A percentile compares a stretch with the other conserved stretches of the same genome.
phyloP scores from a whole-genome alignment of 1,140 invertebrate species.

The Arctopsyche grandis region DNA sequence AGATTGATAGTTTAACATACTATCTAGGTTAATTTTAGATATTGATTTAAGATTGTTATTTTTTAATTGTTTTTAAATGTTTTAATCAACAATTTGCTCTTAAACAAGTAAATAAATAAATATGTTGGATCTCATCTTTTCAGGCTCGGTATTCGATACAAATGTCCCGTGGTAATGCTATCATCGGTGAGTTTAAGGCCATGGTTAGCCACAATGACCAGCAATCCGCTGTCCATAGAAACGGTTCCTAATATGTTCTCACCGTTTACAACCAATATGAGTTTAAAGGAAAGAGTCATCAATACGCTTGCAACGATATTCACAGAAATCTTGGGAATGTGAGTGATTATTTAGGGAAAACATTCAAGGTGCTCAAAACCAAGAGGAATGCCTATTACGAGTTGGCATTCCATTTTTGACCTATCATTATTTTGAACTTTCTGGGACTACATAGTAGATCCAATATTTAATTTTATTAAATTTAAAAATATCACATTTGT shows the following conservation, averaged over 20 bases:
- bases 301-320: neutral
- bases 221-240: slow-evolving; percentile 37
- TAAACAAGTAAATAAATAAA: too few relatives aligned
- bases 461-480: too few relatives aligned
- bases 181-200: slow-evolving; percentile 46
- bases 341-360: neutral
- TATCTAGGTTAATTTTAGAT: too few relatives aligned
- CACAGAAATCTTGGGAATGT: neutral
- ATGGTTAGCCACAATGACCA: slow-evolving; percentile 41
- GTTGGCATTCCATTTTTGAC: neutral
- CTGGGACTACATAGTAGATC: too few relatives aligned
- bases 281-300: slow-evolving; percentile 15
- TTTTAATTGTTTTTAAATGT: too few relatives aligned
- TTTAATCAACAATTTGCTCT: too few relatives aligned
- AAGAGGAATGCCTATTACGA: too few relatives aligned
- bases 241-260: slow-evolving; percentile 45
- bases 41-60: too few relatives aligned
- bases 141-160: slow-evolving; percentile 43
- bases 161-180: slow-evolving; percentile 42
- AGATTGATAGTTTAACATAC: neutral
- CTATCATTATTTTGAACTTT: neutral
- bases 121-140: slow-evolving; percentile 30
- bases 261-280: slow-evolving; percentile 33
- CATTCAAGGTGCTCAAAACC: too few relatives aligned
- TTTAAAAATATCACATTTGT: too few relatives aligned